Evolutionary conservation across 1,140 invertebrate species (phyloP).

Genomic region (Aphelenchoides besseyi): DNA sequence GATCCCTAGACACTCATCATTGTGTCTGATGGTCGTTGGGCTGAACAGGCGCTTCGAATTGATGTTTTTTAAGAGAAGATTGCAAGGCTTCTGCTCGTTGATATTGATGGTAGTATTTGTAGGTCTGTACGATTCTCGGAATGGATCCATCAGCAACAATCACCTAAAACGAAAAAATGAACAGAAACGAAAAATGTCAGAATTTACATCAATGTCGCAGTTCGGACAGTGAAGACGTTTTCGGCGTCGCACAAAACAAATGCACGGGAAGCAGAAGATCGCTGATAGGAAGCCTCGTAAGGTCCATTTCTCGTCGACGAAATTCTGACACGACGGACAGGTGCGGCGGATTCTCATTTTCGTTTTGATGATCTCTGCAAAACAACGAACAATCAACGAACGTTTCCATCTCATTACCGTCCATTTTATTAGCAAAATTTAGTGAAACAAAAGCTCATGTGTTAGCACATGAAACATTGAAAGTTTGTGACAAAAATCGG

Average conservation of each 20-base stretch:
- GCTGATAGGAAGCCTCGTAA: not conserved
- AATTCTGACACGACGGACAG: not conserved
- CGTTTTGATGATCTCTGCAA: not conserved
- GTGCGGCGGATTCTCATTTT: not conserved
- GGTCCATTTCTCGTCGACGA: not conserved
- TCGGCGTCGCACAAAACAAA: conserved; percentile 2
- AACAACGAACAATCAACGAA: not conserved
- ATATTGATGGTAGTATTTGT: conserved; percentile 10
- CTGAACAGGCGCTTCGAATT: too few species aligned
- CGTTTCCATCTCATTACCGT: not conserved
- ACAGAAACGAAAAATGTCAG: not conserved
- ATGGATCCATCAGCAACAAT: not conserved
- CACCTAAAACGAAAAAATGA: conserved; percentile 3
- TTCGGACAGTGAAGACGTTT: conserved; percentile 14
- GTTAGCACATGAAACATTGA: too few species aligned
- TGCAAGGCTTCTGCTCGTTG: not conserved
- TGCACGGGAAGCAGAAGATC: conserved; percentile 18
- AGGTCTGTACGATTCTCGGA: not conserved
- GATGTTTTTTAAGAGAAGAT: not conserved
- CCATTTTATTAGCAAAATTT: not conserved
- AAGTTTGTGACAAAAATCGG: too few species aligned
- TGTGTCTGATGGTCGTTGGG: too few species aligned
- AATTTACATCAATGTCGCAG: conserved; percentile 12
- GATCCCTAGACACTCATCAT: too few species aligned
- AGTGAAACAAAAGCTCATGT: too few species aligned